phyloP scores from a whole-genome alignment of 2,888 invertebrate genomes.

The Globia sparganii region DNA sequence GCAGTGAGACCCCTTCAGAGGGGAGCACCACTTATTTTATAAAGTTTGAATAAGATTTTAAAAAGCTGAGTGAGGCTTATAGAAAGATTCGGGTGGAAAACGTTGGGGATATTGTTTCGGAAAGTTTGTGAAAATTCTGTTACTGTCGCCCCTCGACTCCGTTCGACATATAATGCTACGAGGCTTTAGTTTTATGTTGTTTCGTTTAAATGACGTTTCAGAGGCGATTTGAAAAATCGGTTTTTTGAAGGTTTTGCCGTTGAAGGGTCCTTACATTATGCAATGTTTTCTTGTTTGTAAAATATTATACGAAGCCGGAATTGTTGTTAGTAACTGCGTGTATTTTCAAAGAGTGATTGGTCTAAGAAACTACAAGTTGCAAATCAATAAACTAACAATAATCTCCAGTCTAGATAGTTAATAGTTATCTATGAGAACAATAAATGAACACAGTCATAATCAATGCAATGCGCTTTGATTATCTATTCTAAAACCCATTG shows the following conservation, averaged over 20 bases:
- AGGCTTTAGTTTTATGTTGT: constrained; percentile 63
- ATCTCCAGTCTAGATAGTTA: background rate
- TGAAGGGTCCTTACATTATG: background rate
- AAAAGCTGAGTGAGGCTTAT: constrained; percentile 84
- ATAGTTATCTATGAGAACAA: background rate
- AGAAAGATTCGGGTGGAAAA: constrained; percentile 77
- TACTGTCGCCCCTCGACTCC: constrained; percentile 61
- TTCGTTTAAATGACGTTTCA: constrained; percentile 51
- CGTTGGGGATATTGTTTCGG: constrained; percentile 74
- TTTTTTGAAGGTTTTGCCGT: constrained; percentile 19
- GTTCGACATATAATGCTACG: constrained; percentile 50
- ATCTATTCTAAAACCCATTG: constrained; percentile 15
- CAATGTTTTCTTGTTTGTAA: constrained; percentile 1
- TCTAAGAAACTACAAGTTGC: background rate
- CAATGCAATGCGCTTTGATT: background rate
- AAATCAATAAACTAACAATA: background rate
- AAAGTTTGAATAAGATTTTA: constrained; percentile 90
- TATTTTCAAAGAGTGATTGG: background rate
- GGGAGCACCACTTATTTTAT: constrained; percentile 87
- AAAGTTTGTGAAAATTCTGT: constrained; percentile 72
- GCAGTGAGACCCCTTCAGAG: constrained; percentile 80
- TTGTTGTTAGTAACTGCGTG: background rate
- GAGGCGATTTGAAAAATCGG: constrained; percentile 46
- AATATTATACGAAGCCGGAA: background rate
- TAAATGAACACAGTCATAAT: constrained; percentile 8